These are phyloP conservation scores for Pantherophis guttatus DNA, from an alignment of 2,113 vertebrate genomes.

Conservation along the genomic window DNA sequence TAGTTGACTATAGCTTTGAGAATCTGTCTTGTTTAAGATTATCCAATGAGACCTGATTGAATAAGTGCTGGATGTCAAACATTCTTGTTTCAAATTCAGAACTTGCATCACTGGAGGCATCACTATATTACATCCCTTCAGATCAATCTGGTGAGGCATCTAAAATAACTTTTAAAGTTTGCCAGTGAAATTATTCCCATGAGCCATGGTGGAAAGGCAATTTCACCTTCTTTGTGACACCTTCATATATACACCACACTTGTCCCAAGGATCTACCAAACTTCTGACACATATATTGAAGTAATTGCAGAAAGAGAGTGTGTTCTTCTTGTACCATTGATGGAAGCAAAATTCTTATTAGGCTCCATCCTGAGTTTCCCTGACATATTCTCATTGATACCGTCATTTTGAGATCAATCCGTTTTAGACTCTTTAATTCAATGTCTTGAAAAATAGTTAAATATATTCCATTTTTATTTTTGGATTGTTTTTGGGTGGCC, in stretches of 20 bases:
- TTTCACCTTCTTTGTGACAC: not conserved
- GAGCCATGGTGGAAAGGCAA: not conserved
- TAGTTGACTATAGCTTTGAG: not conserved
- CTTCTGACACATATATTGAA: not conserved
- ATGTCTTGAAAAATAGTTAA: not conserved
- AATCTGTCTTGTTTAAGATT: not conserved
- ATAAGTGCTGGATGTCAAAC: not conserved
- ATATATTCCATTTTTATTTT: not conserved
- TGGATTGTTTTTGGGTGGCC: not conserved
- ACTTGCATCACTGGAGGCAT: not conserved
- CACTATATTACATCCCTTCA: not conserved
- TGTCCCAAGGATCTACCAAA: not conserved
- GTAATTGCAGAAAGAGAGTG: not conserved
- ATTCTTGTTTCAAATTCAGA: not conserved
- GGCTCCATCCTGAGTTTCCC: not conserved
- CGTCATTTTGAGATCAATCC: not conserved
- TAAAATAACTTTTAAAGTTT: not conserved
- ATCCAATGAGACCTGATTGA: not conserved
- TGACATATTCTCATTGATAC: not conserved
- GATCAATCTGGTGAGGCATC: not conserved
- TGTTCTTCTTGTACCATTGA: not conserved
- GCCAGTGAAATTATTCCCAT: not conserved
- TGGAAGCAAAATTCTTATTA: not conserved
- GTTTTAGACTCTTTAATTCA: not conserved
- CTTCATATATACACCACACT: not conserved